Conservation (phyloP, 2,797 vertebrate species). For the Gymnothorax javanicus region DNA sequence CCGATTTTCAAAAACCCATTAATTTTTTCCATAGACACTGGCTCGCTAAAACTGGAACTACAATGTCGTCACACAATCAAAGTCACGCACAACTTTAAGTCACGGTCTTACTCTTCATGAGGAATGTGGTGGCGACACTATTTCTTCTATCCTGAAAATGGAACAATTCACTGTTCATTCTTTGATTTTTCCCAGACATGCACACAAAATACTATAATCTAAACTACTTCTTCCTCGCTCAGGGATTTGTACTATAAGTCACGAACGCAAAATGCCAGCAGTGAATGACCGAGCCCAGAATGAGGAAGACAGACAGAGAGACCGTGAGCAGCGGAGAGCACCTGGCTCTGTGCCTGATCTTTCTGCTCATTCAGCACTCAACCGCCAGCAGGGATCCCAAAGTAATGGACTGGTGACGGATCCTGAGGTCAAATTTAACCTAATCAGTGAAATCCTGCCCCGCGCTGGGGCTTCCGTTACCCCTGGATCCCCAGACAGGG, state of each 20-base stretch:
- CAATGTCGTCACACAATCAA: no score
- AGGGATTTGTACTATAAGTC: not conserved
- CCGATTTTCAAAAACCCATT: no score
- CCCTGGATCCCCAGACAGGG: slow-evolving; percentile 2
- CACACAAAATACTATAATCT: not conserved
- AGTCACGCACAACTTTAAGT: no score
- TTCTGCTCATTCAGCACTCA: slow-evolving; percentile 37
- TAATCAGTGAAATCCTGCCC: slow-evolving; percentile 52
- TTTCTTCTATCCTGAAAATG: not conserved
- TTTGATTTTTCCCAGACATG: not conserved
- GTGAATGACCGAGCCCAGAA: not conserved
- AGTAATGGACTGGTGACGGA: not conserved
- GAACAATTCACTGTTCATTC: not conserved
- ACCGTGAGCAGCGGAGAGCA: not conserved
- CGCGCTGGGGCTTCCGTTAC: slow-evolving; percentile 32
- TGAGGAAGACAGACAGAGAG: not conserved
- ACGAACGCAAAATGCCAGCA: not conserved
- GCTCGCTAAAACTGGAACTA: no score
- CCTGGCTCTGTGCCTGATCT: not conserved
- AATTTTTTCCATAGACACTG: no score
- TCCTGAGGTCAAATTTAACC: slow-evolving; percentile 55
- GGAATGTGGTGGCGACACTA: not conserved
- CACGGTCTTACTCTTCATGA: no score
- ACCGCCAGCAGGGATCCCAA: slow-evolving; percentile 9
- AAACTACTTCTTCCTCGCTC: not conserved